Base-by-base conservation (phyloP, 2,888 invertebrate genomes). In the Lysandra bellargus region DNA sequence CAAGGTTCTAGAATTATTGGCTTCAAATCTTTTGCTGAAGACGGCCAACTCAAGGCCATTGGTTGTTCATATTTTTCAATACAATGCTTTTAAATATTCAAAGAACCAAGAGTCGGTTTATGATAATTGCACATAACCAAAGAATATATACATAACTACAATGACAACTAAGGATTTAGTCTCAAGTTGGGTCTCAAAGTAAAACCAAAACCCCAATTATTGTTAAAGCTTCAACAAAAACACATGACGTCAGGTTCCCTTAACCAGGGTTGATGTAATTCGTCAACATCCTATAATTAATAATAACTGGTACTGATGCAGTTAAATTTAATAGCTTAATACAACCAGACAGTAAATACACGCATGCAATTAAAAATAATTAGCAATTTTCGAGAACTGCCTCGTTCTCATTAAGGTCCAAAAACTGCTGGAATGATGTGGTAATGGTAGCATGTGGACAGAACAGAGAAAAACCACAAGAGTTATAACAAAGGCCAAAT, bases 361-460 rank as follows among this genome's bases (percentile, higher is more conserved):
- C 44, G n/a, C 4, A 23, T 53, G 57, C 33, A 76, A 76, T 76
- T 76, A 76, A 76, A 76, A 76, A 76, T 76, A 76, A 76, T 76
- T 76, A 76, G 76, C 33, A 76, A 76, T 76, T 76, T 76, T 57
- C 17, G 23, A 76, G 33, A 76, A 76, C 57, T 53, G 53, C 76
- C 33, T 9, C 7, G 76, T 17, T 17, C 75, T 75, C 75, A 75
- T 69, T 69, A 69, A 37, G 69, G 9, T 14, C 23, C 75, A 33
- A 53, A 57, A 44, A 75, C 49, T 74, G 40, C 44, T 37, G 40
- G 23, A 57, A 30, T n/a, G 40, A 44, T 74, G 17, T n/a, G 74
- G 40, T 23, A 74, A 74, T 44, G 17, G 33, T 5, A 12, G 1
- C 33, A 69, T 7, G 14, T 0, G 0, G 14, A 69, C 17, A 1